A percentile compares a stretch with the other conserved stretches of the same genome.
phyloP scores from a whole-genome alignment of 2,113 vertebrate species.

The Daubentonia madagascariensis region DNA sequence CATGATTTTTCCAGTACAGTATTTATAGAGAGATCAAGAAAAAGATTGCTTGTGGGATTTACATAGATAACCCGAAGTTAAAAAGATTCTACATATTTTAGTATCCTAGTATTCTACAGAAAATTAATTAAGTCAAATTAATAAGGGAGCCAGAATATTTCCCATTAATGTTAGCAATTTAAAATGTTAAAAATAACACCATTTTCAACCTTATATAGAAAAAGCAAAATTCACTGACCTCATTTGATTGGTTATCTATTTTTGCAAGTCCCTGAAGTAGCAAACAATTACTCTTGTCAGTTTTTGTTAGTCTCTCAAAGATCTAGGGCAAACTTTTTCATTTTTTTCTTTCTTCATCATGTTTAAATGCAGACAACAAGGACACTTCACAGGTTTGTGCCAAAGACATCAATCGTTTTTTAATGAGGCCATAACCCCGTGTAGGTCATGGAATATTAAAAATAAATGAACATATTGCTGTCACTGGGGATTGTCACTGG shows the following conservation, averaged over 20 bases:
- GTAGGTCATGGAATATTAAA: constrained; percentile 78
- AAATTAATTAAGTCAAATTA: constrained; percentile 61
- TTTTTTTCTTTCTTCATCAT: constrained; percentile 35
- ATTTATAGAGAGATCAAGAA: constrained; percentile 23
- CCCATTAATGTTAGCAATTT: constrained; percentile 31
- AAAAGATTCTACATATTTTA: background rate
- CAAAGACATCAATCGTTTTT: constrained; percentile 73
- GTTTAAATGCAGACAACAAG: constrained; percentile 73
- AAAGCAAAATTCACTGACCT: constrained; percentile 65
- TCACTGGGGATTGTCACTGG: constrained; percentile 48
- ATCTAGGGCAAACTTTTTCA: constrained; percentile 66
- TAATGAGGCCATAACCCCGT: constrained; percentile 73
- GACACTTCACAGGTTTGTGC: constrained; percentile 51
- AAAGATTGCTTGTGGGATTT: constrained; percentile 54
- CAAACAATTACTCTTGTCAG: constrained; percentile 77
- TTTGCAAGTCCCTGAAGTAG: constrained; percentile 67
- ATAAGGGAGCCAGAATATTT: constrained; percentile 46
- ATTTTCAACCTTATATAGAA: constrained; percentile 43
- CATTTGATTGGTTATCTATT: constrained; percentile 71
- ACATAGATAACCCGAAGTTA: constrained; percentile 35
- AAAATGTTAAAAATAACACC: constrained; percentile 57
- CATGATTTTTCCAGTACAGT: background rate
- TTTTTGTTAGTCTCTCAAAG: constrained; percentile 71
- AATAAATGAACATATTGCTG: constrained; percentile 75
- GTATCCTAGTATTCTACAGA: background rate